These are phyloP conservation scores for Gisinianus flammeolus DNA, from an alignment of 2,888 invertebrate genomes.

Conservation along the genomic window DNA sequence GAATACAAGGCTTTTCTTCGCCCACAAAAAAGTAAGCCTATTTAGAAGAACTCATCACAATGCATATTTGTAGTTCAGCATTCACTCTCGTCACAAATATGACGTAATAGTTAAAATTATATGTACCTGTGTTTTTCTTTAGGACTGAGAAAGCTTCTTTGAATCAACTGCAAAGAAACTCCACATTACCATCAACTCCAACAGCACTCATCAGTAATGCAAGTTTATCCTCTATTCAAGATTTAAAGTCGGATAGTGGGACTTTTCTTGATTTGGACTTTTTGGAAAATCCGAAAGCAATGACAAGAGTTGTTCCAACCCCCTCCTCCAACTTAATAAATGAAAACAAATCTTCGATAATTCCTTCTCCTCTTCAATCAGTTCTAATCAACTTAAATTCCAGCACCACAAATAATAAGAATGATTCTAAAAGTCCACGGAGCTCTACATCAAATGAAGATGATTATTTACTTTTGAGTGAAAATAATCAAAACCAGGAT, in stretches of 20 bases:
- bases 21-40: constrained; percentile 10
- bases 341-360: not conserved
- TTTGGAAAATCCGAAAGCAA: constrained; percentile 46
- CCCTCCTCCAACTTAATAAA: no score
- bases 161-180: constrained; percentile 27
- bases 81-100: no score
- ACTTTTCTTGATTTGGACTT: constrained; percentile 51
- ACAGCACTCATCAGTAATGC: not conserved
- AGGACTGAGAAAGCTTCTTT: constrained; percentile 31
- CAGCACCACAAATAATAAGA: not conserved
- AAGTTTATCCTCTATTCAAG: not conserved
- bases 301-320: constrained; percentile 4
- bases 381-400: not conserved
- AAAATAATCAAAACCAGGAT: not conserved
- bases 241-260: not conserved
- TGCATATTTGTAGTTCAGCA: no score
- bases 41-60: not conserved
- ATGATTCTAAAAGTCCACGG: constrained; percentile 13
- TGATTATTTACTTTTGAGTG: constrained; percentile 46
- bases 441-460: constrained; percentile 47
- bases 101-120: not conserved
- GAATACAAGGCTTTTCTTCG: not conserved
- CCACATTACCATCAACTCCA: not conserved
- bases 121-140: not conserved
- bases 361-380: not conserved